phyloP scores from a whole-genome alignment of 2,113 vertebrate species.

The Lichenostomus cassidix region DNA sequence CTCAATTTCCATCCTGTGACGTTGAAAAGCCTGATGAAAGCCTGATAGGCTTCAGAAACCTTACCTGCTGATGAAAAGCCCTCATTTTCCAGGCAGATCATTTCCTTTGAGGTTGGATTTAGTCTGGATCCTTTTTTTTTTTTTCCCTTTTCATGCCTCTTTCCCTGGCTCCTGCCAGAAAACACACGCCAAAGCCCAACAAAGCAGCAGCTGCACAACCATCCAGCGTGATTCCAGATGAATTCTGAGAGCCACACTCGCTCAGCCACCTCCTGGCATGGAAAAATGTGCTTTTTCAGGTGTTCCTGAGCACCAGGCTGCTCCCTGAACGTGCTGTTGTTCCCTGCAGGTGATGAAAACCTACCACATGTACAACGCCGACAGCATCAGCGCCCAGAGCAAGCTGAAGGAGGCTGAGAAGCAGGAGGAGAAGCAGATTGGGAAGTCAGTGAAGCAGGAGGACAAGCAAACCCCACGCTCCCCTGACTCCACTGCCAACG shows the following conservation, averaged over 20 bases:
- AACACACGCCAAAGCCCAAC: not conserved
- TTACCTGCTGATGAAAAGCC: slow-evolving; percentile 22
- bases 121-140: not conserved
- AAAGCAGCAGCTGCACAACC: slow-evolving; percentile 33
- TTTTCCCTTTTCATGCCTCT: not conserved
- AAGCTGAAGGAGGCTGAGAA: slow-evolving; percentile 98
- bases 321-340: too few relatives aligned
- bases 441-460: slow-evolving; percentile 90
- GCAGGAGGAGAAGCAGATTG: slow-evolving; percentile 98
- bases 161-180: not conserved
- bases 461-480: slow-evolving; percentile 92
- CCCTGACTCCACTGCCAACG: slow-evolving; percentile 87
- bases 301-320: too few relatives aligned
- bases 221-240: not conserved
- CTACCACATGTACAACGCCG: slow-evolving; percentile 98
- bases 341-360: slow-evolving; percentile 94
- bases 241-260: not conserved
- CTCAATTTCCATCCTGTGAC: not conserved
- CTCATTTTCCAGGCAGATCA: not conserved
- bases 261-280: not conserved
- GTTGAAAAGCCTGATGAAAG: not conserved
- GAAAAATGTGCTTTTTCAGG: too few relatives aligned
- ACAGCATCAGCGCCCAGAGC: slow-evolving; percentile 97
- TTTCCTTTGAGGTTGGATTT: not conserved
- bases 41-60: not conserved